Conservation (phyloP, 2,888 invertebrate species). For the Cheilosia variabilis region DNA sequence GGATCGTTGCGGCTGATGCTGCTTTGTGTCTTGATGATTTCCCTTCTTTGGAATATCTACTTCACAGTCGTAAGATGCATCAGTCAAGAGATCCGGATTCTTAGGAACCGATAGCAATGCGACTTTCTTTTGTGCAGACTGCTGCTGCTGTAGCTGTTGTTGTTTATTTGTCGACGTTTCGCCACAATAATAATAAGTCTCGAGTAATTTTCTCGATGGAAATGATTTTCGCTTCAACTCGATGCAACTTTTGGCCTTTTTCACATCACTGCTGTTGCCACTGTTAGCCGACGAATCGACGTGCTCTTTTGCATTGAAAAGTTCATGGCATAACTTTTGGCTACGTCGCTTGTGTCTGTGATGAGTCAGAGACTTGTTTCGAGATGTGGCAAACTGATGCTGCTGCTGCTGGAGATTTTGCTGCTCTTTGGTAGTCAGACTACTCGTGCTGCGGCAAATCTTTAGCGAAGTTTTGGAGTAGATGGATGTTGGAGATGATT, state of each 20-base stretch:
- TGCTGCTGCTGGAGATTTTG: slow-evolving; percentile 46
- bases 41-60: slow-evolving; percentile 66
- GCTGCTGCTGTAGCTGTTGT: slow-evolving; percentile 34
- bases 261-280: slow-evolving; percentile 45
- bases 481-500: slow-evolving; percentile 59
- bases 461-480: slow-evolving; percentile 56
- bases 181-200: slow-evolving; percentile 62
- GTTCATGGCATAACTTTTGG: slow-evolving; percentile 71
- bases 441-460: slow-evolving; percentile 62
- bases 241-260: slow-evolving; percentile 66
- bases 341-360: slow-evolving; percentile 54
- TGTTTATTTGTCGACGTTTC: slow-evolving; percentile 43
- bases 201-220: slow-evolving; percentile 68
- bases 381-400: background rate
- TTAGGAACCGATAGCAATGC: slow-evolving; percentile 64
- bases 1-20: slow-evolving; percentile 36
- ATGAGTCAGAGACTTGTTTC: slow-evolving; percentile 66
- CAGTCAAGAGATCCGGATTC: slow-evolving; percentile 64
- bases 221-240: slow-evolving; percentile 71
- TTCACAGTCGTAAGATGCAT: slow-evolving; percentile 38
- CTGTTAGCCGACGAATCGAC: slow-evolving; percentile 19
- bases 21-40: slow-evolving; percentile 51
- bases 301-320: slow-evolving; percentile 61
- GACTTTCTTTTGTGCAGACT: slow-evolving; percentile 64
- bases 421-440: slow-evolving; percentile 61